Evolutionary conservation across 2,888 invertebrate species (phyloP).

Genomic region (Hermaeophaga mercurialis): DNA sequence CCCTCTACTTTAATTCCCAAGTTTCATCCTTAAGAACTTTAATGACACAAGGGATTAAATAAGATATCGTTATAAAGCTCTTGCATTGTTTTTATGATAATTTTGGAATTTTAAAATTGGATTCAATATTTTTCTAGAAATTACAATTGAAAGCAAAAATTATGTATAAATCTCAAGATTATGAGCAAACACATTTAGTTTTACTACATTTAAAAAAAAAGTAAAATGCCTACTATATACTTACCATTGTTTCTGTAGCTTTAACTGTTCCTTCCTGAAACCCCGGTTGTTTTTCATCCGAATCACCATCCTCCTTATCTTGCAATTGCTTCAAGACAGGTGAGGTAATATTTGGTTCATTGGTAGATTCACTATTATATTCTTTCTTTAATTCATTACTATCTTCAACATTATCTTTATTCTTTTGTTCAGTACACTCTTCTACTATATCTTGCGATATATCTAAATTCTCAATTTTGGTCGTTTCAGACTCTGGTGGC

Average conservation of each 20-base stretch:
- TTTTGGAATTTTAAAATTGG: too few species aligned
- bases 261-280: not conserved
- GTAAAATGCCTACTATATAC: not conserved
- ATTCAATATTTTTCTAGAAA: too few species aligned
- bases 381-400: conserved; percentile 12
- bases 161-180: too few species aligned
- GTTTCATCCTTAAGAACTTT: too few species aligned
- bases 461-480: not conserved
- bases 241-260: conserved; percentile 1
- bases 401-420: not conserved
- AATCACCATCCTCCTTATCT: conserved; percentile 49
- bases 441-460: not conserved
- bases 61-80: too few species aligned
- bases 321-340: conserved; percentile 52
- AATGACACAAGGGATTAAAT: too few species aligned
- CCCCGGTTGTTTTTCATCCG: conserved; percentile 9
- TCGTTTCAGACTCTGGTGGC: not conserved
- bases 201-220: too few species aligned
- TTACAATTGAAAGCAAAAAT: too few species aligned
- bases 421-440: conserved; percentile 6
- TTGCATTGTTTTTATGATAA: too few species aligned
- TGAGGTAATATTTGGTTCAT: conserved; percentile 42
- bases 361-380: conserved; percentile 5
- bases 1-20: too few species aligned
- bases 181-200: too few species aligned